Evolutionary conservation across 2,113 vertebrate species (phyloP).

Genomic region (Trichomycterus rosablanca): DNA sequence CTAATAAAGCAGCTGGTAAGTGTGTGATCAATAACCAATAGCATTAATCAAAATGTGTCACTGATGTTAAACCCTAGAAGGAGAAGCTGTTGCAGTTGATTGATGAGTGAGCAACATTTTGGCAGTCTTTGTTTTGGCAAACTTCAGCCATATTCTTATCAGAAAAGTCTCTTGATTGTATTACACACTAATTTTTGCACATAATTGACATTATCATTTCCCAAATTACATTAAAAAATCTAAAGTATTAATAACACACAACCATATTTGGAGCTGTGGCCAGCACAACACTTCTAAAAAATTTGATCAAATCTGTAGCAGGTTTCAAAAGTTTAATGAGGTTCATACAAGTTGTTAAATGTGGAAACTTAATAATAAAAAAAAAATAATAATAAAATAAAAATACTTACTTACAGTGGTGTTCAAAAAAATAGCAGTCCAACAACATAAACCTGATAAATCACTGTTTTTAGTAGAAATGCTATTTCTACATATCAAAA

Average conservation of each 20-base stretch:
- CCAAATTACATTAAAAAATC: conserved; percentile 9
- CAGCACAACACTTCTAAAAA: background rate
- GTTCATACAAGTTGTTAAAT: background rate
- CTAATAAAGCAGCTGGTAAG: too few relatives aligned
- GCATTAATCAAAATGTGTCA: too few relatives aligned
- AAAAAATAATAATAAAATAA: background rate
- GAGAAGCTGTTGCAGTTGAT: background rate
- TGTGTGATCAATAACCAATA: too few relatives aligned
- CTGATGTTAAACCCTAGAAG: conserved; percentile 1
- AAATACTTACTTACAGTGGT: background rate
- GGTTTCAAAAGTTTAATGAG: background rate
- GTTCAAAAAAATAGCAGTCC: too few relatives aligned
- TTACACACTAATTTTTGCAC: conserved; percentile 12
- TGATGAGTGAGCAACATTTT: conserved; percentile 1
- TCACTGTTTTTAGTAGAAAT: too few relatives aligned
- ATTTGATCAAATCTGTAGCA: background rate
- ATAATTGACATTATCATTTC: conserved; percentile 25
- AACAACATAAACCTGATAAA: too few relatives aligned
- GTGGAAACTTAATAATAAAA: background rate
- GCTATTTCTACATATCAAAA: too few relatives aligned
- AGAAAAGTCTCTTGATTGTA: conserved; percentile 16
- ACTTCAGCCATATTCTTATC: conserved; percentile 11
- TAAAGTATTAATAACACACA: too few relatives aligned
- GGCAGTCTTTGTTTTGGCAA: conserved; percentile 21
- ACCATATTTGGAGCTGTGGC: conserved; percentile 38